phyloP scores from a whole-genome alignment of 2,113 vertebrate genomes.

The Nerophis lumbriciformis region DNA sequence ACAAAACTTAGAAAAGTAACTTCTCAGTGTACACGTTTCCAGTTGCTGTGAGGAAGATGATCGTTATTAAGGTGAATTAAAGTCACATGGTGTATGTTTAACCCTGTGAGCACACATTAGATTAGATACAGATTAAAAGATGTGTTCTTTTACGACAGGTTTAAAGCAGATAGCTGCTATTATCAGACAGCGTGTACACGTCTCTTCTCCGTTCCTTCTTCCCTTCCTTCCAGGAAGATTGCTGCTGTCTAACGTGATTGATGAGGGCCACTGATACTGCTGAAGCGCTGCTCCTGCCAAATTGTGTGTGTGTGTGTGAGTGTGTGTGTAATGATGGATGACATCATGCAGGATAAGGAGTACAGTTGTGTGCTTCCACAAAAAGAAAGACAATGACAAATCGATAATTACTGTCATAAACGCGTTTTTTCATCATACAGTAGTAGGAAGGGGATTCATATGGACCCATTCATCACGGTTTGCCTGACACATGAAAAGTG shows the following conservation, averaged over 20 bases:
- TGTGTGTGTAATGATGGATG: neutral
- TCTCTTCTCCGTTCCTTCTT: slow-evolving; percentile 8
- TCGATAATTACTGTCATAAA: no score
- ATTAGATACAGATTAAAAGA: slow-evolving; percentile 26
- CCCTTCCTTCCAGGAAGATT: slow-evolving; percentile 47
- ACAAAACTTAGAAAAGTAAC: no score
- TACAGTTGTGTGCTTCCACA: no score
- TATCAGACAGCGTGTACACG: slow-evolving; percentile 50
- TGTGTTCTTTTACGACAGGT: slow-evolving; percentile 35
- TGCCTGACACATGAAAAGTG: no score
- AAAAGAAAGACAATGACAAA: no score
- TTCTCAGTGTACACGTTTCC: neutral
- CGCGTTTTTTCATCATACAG: no score
- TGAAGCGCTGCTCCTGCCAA: slow-evolving; percentile 43
- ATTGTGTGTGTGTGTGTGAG: slow-evolving; percentile 15
- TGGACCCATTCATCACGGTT: no score
- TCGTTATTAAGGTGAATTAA: neutral
- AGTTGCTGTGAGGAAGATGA: neutral
- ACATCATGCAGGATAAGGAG: no score
- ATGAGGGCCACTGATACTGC: slow-evolving; percentile 54
- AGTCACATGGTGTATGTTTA: slow-evolving; percentile 17
- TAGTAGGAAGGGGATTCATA: no score
- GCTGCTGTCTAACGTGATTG: slow-evolving; percentile 53
- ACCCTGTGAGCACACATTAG: slow-evolving; percentile 19
- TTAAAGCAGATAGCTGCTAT: slow-evolving; percentile 49